Conservation (phyloP, 2,797 vertebrate genomes). For the Geotrypetes seraphini region DNA sequence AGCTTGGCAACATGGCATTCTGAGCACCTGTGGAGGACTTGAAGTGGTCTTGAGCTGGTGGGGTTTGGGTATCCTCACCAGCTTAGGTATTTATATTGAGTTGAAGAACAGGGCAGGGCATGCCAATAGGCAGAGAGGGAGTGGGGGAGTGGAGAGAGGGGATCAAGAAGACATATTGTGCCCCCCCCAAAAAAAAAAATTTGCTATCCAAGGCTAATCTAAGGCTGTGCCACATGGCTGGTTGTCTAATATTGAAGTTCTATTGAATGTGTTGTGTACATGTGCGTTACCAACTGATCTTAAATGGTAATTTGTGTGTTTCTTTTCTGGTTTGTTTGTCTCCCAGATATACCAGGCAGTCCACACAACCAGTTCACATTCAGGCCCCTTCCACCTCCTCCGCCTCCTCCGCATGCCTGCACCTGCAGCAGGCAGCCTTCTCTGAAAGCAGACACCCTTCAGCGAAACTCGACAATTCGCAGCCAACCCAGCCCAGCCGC, state of each 20-base stretch:
- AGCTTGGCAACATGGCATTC: too few relatives aligned
- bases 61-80: too few relatives aligned
- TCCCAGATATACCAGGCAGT: conserved; percentile 75
- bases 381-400: conserved; percentile 77
- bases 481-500: conserved; percentile 76
- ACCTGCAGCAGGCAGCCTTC: conserved; percentile 80
- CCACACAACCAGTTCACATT: conserved; percentile 89
- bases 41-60: too few relatives aligned
- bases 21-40: too few relatives aligned
- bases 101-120: too few relatives aligned
- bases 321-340: conserved; percentile 6
- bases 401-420: conserved; percentile 80
- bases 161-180: too few relatives aligned
- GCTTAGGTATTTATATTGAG: too few relatives aligned
- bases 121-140: too few relatives aligned
- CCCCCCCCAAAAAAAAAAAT: too few relatives aligned
- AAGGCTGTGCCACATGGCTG: neutral
- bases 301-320: neutral
- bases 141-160: too few relatives aligned
- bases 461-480: conserved; percentile 83
- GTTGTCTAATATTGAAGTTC: conserved; percentile 16
- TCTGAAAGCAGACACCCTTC: conserved; percentile 71
- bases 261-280: neutral
- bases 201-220: too few relatives aligned
- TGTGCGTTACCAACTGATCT: neutral